Percentiles rank a stretch among this genome's conserved stretches.
Conservation (phyloP, 2,113 vertebrate genomes). For the Sinocyclocheilus grahami region DNA sequence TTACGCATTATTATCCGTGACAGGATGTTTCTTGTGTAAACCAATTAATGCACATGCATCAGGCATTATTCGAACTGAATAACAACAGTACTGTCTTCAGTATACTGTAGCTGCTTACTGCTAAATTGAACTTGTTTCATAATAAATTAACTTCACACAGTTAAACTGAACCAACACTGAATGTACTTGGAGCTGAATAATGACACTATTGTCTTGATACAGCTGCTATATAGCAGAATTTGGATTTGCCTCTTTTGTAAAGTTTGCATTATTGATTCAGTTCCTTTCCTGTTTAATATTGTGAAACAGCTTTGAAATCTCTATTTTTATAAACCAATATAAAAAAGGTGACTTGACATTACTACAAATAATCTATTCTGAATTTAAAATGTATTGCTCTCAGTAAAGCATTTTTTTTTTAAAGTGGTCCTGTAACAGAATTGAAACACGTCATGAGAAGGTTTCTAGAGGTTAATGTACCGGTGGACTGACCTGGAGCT, state of each 20-base stretch:
- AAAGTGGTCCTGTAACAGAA: not conserved
- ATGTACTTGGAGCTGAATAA: not conserved
- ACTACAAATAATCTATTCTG: not conserved
- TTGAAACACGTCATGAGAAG: not conserved
- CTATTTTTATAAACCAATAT: not conserved
- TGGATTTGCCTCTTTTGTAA: not conserved
- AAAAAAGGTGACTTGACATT: not conserved
- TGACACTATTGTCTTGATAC: not conserved
- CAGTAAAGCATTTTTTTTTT: not conserved
- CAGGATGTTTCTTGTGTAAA: not conserved
- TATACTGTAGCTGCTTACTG: not conserved
- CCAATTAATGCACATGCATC: not conserved
- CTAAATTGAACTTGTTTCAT: not conserved
- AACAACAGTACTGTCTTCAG: not conserved
- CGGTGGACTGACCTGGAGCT: slow-evolving; percentile 63
- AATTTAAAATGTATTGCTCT: not conserved
- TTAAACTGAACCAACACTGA: too few species aligned
- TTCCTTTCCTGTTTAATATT: not conserved
- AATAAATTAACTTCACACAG: not conserved
- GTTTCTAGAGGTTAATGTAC: not conserved
- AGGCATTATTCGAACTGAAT: not conserved
- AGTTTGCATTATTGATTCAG: not conserved
- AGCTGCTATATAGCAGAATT: not conserved
- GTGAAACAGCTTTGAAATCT: not conserved
- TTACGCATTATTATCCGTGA: not conserved